A percentile compares a stretch with the other conserved stretches of the same genome.
Evolutionary conservation across 1,140 invertebrate species (phyloP).

Genomic region (Drosophila fuyamai): DNA sequence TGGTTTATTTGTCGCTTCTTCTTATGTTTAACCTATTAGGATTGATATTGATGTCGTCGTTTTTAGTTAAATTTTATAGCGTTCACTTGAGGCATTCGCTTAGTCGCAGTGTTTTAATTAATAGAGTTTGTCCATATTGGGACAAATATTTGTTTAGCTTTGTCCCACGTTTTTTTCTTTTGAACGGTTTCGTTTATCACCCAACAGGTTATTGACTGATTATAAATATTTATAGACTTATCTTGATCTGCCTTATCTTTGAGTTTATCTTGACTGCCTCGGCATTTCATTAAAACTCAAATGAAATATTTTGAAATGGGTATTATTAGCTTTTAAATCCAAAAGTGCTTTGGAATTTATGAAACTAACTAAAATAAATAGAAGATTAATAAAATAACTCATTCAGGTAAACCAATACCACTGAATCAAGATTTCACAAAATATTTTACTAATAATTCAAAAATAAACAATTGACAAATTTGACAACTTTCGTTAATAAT

Average conservation of each 20-base stretch:
- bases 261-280: constrained; percentile 42
- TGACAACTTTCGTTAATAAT: no score
- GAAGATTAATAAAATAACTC: neutral
- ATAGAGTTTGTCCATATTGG: constrained; percentile 41
- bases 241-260: constrained; percentile 50
- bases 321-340: neutral
- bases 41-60: constrained; percentile 11
- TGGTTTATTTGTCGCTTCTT: constrained; percentile 23
- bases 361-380: neutral
- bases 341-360: neutral
- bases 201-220: constrained; percentile 75
- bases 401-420: neutral
- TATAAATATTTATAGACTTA: constrained; percentile 44
- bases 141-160: constrained; percentile 35
- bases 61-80: constrained; percentile 6
- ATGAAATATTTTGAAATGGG: neutral
- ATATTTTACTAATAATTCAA: no score
- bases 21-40: constrained; percentile 16
- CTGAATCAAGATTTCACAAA: no score
- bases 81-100: constrained; percentile 7
- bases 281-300: constrained; percentile 3
- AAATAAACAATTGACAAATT: no score
- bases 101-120: constrained; percentile 49
- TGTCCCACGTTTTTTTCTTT: constrained; percentile 25
- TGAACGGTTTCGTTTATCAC: constrained; percentile 8